phyloP scores from a whole-genome alignment of 2,888 invertebrate species.

The Yponomeuta evonymella region DNA sequence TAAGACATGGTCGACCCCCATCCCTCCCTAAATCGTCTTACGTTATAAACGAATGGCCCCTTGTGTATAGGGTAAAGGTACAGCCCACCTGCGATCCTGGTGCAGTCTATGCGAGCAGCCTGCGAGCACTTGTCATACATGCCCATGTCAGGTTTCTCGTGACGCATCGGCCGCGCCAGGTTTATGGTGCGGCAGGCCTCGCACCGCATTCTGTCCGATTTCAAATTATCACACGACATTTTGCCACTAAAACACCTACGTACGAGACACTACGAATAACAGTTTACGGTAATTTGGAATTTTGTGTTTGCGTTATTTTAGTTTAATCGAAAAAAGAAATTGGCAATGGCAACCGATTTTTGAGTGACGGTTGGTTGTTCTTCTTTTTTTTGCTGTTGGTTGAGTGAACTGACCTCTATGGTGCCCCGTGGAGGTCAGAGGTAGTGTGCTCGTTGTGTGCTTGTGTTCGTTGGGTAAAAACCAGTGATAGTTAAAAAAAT shows the following conservation, averaged over 20 bases:
- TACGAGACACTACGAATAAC: neutral
- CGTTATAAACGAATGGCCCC: too few species aligned
- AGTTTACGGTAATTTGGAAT: neutral
- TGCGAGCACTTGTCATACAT: conserved; percentile 58
- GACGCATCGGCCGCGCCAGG: conserved; percentile 47
- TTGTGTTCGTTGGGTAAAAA: too few species aligned
- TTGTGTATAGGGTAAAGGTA: neutral
- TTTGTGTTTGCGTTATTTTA: neutral
- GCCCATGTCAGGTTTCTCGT: conserved; percentile 59
- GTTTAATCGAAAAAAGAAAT: neutral
- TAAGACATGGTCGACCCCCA: too few species aligned
- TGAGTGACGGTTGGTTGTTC: neutral
- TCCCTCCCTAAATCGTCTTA: too few species aligned
- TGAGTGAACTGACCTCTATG: too few species aligned
- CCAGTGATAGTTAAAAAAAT: too few species aligned
- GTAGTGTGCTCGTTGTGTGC: too few species aligned
- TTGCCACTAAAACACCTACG: conserved; percentile 18
- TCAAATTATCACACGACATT: conserved; percentile 49
- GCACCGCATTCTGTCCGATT: conserved; percentile 32
- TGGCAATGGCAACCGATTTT: neutral
- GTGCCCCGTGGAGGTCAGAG: too few species aligned
- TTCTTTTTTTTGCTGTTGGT: neutral
- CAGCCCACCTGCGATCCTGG: conserved; percentile 39
- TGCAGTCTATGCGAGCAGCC: conserved; percentile 37
- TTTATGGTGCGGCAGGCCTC: conserved; percentile 52